Conservation (phyloP, 2,888 invertebrate genomes). For the Platerodrilus igneus region DNA sequence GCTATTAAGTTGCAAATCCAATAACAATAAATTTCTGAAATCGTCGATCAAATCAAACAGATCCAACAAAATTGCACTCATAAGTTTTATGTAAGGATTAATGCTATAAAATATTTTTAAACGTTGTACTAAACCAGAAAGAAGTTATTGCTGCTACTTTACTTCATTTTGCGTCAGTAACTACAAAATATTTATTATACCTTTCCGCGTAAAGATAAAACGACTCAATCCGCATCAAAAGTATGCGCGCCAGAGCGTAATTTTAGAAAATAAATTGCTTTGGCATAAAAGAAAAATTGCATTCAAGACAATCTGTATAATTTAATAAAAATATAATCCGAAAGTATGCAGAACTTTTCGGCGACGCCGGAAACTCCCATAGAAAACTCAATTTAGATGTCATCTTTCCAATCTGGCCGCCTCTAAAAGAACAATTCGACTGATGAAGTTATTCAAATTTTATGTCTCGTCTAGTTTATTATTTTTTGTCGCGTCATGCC, state of each 20-base stretch:
- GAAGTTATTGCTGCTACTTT: too few species aligned
- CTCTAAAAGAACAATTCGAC: slow-evolving; percentile 25
- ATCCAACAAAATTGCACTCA: too few species aligned
- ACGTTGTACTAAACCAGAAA: too few species aligned
- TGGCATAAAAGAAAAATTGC: slow-evolving; percentile 19
- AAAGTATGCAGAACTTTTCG: slow-evolving; percentile 28
- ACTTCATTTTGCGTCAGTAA: too few species aligned
- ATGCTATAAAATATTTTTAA: too few species aligned
- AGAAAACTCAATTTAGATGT: slow-evolving; percentile 29
- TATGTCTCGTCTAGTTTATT: slow-evolving; percentile 26
- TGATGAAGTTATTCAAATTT: slow-evolving; percentile 31
- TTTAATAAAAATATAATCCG: slow-evolving; percentile 32
- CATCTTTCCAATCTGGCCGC: slow-evolving; percentile 27
- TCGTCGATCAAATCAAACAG: too few species aligned
- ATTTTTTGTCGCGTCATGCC: slow-evolving; percentile 24
- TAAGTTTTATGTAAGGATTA: too few species aligned
- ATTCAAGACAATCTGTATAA: slow-evolving; percentile 28
- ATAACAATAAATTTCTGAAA: too few species aligned
- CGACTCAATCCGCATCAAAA: too few species aligned
- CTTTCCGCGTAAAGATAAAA: too few species aligned
- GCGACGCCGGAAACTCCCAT: slow-evolving; percentile 21
- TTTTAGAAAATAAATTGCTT: slow-evolving; percentile 16
- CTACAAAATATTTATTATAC: too few species aligned
- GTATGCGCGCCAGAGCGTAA: slow-evolving; percentile 16
- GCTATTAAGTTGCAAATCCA: too few species aligned